Percentiles rank a stretch among this genome's conserved stretches.
Evolutionary conservation across 1,140 invertebrate species (phyloP).

Genomic region (Parasteatoda tepidariorum): DNA sequence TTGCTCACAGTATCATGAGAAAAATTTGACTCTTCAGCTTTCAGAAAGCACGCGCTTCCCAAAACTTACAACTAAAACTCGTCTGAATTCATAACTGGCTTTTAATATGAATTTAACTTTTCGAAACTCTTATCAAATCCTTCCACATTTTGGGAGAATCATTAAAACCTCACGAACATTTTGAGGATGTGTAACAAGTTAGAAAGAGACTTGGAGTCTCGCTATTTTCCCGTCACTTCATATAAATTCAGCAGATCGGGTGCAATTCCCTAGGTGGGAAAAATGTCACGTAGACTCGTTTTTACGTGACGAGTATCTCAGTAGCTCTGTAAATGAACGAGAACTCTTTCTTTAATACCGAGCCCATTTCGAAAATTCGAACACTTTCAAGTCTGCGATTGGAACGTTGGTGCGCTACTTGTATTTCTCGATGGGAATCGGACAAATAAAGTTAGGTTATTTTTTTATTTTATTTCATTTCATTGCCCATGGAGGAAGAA

Average conservation of each 20-base stretch:
- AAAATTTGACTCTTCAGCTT: too few relatives aligned
- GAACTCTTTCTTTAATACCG: neutral
- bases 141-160: too few relatives aligned
- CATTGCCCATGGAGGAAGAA: neutral
- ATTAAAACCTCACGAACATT: too few relatives aligned
- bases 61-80: too few relatives aligned
- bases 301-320: neutral
- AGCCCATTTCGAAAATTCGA: neutral
- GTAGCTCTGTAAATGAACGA: neutral
- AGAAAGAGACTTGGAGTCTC: too few relatives aligned
- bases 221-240: too few relatives aligned
- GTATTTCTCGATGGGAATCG: neutral
- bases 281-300: neutral
- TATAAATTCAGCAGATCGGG: neutral
- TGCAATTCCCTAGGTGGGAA: neutral
- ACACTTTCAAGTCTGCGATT: neutral
- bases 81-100: too few relatives aligned
- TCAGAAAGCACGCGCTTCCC: too few relatives aligned
- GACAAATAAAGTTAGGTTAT: neutral
- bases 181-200: too few relatives aligned
- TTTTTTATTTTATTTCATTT: neutral
- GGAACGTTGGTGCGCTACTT: neutral
- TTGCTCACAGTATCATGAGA: too few relatives aligned
- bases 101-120: too few relatives aligned
- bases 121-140: too few relatives aligned